Conservation (phyloP, 2,797 vertebrate genomes). For the Sebastes dallii region DNA sequence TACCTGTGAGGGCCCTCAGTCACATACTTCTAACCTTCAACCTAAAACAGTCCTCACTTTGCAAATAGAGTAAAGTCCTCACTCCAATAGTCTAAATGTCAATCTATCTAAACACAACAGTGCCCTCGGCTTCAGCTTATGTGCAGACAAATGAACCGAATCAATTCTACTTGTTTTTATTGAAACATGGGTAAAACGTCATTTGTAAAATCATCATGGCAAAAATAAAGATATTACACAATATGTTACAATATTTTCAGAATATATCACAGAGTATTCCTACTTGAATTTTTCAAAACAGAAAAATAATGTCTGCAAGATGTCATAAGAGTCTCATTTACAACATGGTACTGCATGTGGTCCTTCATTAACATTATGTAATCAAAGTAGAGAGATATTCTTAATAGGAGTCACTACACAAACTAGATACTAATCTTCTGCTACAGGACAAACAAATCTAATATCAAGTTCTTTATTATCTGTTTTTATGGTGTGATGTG, state of each 20-base stretch:
- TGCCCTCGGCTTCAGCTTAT: neutral
- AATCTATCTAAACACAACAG: neutral
- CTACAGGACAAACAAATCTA: slow-evolving; percentile 19
- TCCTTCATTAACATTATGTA: slow-evolving; percentile 27
- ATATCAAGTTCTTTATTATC: slow-evolving; percentile 1
- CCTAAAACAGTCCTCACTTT: too few relatives aligned
- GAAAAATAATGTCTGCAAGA: slow-evolving; percentile 23
- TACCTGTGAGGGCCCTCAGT: neutral
- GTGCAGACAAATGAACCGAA: neutral
- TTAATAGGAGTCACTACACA: neutral
- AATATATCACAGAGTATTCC: neutral
- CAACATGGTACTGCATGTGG: slow-evolving; percentile 27
- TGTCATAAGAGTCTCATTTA: neutral
- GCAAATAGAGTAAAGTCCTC: too few relatives aligned
- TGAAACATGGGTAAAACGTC: slow-evolving; percentile 35
- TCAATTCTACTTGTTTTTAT: slow-evolving; percentile 37
- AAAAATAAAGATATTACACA: slow-evolving; percentile 42
- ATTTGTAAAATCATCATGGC: slow-evolving; percentile 43
- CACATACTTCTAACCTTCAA: too few relatives aligned
- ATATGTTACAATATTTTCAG: slow-evolving; percentile 30
- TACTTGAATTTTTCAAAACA: neutral
- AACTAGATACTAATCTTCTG: neutral
- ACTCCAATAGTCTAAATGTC: too few relatives aligned
- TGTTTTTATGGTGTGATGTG: neutral
- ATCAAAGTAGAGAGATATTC: neutral